Conservation (phyloP, 2,888 invertebrate species). For the Cotesia congregata region DNA sequence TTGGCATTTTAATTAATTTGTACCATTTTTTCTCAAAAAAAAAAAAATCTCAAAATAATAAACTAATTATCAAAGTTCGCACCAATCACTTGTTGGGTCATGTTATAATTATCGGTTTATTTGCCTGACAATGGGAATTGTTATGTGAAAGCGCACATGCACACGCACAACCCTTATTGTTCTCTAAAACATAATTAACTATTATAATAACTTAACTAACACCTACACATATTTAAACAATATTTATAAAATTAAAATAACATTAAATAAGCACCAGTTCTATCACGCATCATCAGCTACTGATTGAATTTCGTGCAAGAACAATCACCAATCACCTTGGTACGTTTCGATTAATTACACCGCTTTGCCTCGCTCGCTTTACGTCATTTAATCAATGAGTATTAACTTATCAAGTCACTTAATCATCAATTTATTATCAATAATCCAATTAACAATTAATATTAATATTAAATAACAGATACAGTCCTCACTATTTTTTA, state of each 20-base stretch:
- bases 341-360: slow-evolving; percentile 1
- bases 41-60: background rate
- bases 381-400: background rate
- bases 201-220: slow-evolving; percentile 6
- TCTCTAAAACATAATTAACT: background rate
- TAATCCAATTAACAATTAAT: background rate
- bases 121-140: slow-evolving; percentile 37
- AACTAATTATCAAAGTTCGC: background rate
- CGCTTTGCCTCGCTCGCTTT: slow-evolving; percentile 9
- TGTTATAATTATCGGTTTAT: slow-evolving; percentile 32
- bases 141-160: slow-evolving; percentile 37
- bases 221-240: slow-evolving; percentile 12
- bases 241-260: background rate
- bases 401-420: background rate
- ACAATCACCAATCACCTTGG: slow-evolving; percentile 8
- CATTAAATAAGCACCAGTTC: background rate
- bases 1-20: too few species aligned
- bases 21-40: too few species aligned
- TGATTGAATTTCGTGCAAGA: slow-evolving; percentile 27
- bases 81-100: slow-evolving; percentile 25
- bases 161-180: slow-evolving; percentile 30
- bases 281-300: background rate
- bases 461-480: too few species aligned
- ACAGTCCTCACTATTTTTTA: too few species aligned
- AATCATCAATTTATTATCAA: background rate